These are phyloP conservation scores for Lycodopsis pacificus DNA, from an alignment of 2,797 vertebrate genomes.

Conservation along the genomic window DNA sequence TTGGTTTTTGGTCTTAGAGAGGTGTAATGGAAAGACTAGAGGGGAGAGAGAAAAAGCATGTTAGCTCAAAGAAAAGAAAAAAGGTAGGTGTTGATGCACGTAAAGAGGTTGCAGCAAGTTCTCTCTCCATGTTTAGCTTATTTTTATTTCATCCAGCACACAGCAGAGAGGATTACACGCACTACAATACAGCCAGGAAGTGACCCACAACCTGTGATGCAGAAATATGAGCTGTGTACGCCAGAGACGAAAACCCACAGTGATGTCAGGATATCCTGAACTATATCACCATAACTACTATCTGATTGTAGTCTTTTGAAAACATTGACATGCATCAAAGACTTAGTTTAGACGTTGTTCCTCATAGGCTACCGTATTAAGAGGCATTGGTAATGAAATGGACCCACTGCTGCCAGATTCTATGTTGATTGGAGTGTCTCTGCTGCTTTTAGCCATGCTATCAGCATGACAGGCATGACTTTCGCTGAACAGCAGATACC, in stretches of 20 bases:
- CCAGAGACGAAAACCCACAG: conserved; percentile 7
- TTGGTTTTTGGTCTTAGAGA: conserved; percentile 93
- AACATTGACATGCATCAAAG: neutral
- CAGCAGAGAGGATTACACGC: conserved; percentile 56
- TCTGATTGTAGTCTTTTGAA: conserved; percentile 6
- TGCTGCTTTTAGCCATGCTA: neutral
- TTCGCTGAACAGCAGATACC: neutral
- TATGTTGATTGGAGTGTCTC: neutral
- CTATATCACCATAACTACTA: neutral
- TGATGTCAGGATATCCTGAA: neutral
- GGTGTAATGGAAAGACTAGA: conserved; percentile 91
- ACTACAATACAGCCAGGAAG: conserved; percentile 44
- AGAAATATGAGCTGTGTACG: conserved; percentile 20
- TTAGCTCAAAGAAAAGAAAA: conserved; percentile 29
- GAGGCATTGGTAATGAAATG: neutral
- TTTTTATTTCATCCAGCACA: conserved; percentile 44
- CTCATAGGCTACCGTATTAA: neutral
- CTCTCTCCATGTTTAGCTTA: conserved; percentile 21
- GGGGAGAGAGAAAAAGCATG: conserved; percentile 39
- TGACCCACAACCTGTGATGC: conserved; percentile 55
- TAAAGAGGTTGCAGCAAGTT: conserved; percentile 19
- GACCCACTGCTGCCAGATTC: neutral
- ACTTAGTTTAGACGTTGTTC: neutral
- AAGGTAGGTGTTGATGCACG: conserved; percentile 13
- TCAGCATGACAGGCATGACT: neutral